These are phyloP conservation scores for Himalopsyche tibetana DNA, from an alignment of 2,888 invertebrate species.

Conservation along the genomic window DNA sequence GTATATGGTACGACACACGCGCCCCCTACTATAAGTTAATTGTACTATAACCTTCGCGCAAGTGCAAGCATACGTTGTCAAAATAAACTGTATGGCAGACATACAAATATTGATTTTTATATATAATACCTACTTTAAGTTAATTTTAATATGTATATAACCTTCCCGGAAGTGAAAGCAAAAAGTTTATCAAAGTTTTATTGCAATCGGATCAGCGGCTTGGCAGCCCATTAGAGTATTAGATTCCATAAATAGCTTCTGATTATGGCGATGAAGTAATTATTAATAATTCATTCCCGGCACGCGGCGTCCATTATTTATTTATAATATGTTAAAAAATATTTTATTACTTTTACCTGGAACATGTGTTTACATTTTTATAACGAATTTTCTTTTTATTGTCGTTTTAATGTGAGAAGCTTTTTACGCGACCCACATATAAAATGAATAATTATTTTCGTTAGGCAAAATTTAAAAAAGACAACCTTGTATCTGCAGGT, in stretches of 20 bases:
- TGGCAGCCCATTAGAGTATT: too few relatives aligned
- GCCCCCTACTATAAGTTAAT: too few relatives aligned
- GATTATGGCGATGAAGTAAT: neutral
- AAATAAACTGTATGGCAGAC: too few relatives aligned
- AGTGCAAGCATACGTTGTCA: too few relatives aligned
- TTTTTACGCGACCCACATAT: slow-evolving; percentile 35
- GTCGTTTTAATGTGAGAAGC: slow-evolving; percentile 36
- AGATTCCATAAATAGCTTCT: neutral
- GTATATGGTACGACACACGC: too few relatives aligned
- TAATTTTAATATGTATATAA: too few relatives aligned
- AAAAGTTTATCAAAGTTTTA: too few relatives aligned
- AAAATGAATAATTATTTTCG: slow-evolving; percentile 19
- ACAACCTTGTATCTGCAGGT: neutral
- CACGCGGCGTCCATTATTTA: neutral
- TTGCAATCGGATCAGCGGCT: too few relatives aligned
- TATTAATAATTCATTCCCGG: slow-evolving; percentile 1
- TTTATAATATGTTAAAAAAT: slow-evolving; percentile 18
- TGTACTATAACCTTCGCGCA: too few relatives aligned
- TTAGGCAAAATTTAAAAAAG: neutral
- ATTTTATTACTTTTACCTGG: slow-evolving; percentile 23
- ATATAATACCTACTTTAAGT: too few relatives aligned
- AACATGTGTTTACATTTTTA: slow-evolving; percentile 17
- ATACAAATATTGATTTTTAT: too few relatives aligned
- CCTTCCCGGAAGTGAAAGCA: too few relatives aligned
- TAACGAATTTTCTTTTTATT: slow-evolving; percentile 25